These are phyloP conservation scores for Scolopax mira DNA, from an alignment of 2,113 vertebrate species.

Conservation along the genomic window DNA sequence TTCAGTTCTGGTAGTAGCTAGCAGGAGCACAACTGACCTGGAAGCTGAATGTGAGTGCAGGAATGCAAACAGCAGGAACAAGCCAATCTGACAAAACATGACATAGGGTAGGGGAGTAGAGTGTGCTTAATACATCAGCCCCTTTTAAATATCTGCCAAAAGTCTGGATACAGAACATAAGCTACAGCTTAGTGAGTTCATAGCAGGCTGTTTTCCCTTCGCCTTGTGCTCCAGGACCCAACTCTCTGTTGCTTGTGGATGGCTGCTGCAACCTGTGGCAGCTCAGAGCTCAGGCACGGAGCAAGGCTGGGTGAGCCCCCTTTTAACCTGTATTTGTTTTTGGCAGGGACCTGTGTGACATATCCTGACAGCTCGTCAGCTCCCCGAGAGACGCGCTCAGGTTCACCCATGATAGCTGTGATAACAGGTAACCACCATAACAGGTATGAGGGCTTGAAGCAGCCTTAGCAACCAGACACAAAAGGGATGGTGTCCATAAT, in stretches of 20 bases:
- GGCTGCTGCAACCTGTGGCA: neutral
- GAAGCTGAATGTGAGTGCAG: neutral
- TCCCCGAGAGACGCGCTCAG: neutral
- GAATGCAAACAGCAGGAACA: neutral
- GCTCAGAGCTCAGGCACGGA: neutral
- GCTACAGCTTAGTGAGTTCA: neutral
- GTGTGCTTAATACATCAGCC: neutral
- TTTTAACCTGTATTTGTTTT: neutral
- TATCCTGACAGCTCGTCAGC: neutral
- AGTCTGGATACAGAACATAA: neutral
- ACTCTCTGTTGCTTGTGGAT: neutral
- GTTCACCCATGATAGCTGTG: neutral
- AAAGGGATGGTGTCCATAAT: neutral
- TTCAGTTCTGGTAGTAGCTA: neutral
- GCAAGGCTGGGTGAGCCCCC: neutral
- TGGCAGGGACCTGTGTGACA: neutral
- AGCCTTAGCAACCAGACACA: neutral
- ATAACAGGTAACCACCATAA: neutral
- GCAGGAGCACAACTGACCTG: neutral
- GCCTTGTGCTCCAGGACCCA: accelerated
- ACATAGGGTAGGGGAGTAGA: neutral
- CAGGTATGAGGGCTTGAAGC: neutral
- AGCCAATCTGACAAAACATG: neutral
- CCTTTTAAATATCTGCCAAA: neutral
- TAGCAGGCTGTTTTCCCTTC: neutral